A percentile compares a stretch with the other conserved stretches of the same genome.
phyloP scores from a whole-genome alignment of 2,888 invertebrate species.

The Bedellia somnulentella region DNA sequence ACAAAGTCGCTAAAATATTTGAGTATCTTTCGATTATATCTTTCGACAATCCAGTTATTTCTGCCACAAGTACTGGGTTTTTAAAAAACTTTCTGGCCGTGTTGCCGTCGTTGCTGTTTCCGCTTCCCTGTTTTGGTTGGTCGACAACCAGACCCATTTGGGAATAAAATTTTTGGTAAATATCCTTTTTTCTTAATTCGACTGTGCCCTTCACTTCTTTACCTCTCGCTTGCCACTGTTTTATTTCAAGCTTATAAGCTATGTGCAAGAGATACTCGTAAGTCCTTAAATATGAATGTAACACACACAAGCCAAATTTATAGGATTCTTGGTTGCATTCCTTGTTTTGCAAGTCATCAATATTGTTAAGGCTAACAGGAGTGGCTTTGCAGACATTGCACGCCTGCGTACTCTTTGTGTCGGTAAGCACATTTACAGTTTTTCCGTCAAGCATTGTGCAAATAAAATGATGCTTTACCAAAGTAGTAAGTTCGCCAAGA shows the following conservation, averaged over 20 bases:
- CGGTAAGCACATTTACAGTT: conserved; percentile 18
- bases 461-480: conserved; percentile 12
- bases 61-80: conserved; percentile 11
- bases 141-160: conserved; percentile 9
- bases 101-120: conserved; percentile 10
- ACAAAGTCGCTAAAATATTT: neutral
- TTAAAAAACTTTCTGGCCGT: conserved; percentile 14
- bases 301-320: conserved; percentile 15
- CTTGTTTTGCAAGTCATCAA: conserved; percentile 9
- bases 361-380: conserved; percentile 17
- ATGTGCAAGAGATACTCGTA: conserved; percentile 18
- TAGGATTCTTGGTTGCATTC: conserved; percentile 10
- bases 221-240: conserved; percentile 15
- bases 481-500: neutral
- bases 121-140: conserved; percentile 10
- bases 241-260: conserved; percentile 17
- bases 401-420: conserved; percentile 16
- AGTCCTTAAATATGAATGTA: conserved; percentile 17
- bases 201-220: conserved; percentile 10
- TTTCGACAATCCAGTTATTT: conserved; percentile 16
- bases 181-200: conserved; percentile 7
- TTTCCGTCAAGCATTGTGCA: conserved; percentile 20
- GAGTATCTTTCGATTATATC: conserved; percentile 10
- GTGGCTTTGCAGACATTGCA: conserved; percentile 19
- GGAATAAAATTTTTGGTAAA: conserved; percentile 8